phyloP scores from a whole-genome alignment of 2,797 vertebrate genomes.

The Australoheros facetus region DNA sequence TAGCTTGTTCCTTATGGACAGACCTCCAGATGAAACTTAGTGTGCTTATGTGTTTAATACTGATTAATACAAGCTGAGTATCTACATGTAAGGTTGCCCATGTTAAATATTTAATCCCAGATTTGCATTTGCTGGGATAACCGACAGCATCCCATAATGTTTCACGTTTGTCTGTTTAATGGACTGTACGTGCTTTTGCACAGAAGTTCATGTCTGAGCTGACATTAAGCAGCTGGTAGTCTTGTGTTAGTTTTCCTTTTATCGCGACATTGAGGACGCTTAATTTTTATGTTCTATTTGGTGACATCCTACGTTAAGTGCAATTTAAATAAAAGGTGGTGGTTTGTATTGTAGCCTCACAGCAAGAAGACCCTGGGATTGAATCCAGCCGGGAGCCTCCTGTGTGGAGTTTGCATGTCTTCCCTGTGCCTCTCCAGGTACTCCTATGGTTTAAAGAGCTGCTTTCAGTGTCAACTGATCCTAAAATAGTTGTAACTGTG shows the following conservation, averaged over 20 bases:
- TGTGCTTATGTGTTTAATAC: neutral
- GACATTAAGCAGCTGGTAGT: neutral
- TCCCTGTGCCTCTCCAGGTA: neutral
- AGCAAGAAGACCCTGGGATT: neutral
- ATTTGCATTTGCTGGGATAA: constrained; percentile 28
- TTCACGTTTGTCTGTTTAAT: neutral
- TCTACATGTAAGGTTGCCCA: neutral
- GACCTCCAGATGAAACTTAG: neutral
- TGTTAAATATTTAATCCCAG: constrained; percentile 35
- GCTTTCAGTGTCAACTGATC: neutral
- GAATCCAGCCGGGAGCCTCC: neutral
- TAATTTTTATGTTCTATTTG: neutral
- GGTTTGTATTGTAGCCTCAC: neutral
- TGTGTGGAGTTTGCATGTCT: neutral
- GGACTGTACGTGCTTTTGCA: neutral
- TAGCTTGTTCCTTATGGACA: neutral
- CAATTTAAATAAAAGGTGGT: neutral
- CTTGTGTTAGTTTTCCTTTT: neutral
- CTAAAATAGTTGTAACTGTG: neutral
- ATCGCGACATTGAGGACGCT: neutral
- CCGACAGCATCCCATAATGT: neutral
- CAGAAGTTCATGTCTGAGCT: neutral
- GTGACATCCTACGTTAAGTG: neutral
- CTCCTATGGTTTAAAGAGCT: too few species aligned
- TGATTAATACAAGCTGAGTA: constrained; percentile 1